Evolutionary conservation across 2,888 invertebrate species (phyloP).

Genomic region (Pyrrhosoma nymphula): DNA sequence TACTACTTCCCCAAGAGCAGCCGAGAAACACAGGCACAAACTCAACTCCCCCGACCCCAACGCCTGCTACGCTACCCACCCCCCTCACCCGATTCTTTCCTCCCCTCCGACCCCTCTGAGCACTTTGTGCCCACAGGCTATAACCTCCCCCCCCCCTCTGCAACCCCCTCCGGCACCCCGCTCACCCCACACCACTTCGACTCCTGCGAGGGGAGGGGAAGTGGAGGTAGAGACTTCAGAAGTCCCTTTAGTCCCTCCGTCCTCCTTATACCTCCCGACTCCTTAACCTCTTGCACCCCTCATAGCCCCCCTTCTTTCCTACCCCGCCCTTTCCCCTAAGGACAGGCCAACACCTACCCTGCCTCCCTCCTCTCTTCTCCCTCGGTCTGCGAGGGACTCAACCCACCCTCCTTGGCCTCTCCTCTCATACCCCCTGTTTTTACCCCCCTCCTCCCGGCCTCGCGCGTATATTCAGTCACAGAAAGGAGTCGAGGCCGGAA

Average conservation of each 20-base stretch:
- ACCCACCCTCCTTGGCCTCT: not conserved
- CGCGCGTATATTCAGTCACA: slow-evolving; percentile 40
- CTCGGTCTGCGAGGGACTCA: not conserved
- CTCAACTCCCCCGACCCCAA: not conserved
- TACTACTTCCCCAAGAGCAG: slow-evolving; percentile 12
- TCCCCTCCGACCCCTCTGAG: slow-evolving; percentile 51
- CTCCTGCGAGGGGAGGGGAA: not conserved
- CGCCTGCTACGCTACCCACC: not conserved
- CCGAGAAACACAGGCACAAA: slow-evolving; percentile 1
- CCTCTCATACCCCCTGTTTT: not conserved
- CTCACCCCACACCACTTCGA: not conserved
- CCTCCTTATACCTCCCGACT: slow-evolving; percentile 4
- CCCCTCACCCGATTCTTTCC: not conserved
- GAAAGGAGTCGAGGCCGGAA: not conserved
- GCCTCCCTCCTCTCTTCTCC: not conserved
- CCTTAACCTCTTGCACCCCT: not conserved
- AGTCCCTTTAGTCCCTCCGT: slow-evolving; percentile 39
- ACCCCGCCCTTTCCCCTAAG: not conserved
- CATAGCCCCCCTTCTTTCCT: not conserved
- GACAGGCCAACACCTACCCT: slow-evolving; percentile 46
- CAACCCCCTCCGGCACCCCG: not conserved
- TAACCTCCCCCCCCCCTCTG: slow-evolving; percentile 15
- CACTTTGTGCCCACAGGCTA: slow-evolving; percentile 62
- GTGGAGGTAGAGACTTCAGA: slow-evolving; percentile 39
- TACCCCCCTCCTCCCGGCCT: not conserved